Base-by-base conservation (phyloP, 2,888 invertebrate species). In the Drosophila neutralis region DNA sequence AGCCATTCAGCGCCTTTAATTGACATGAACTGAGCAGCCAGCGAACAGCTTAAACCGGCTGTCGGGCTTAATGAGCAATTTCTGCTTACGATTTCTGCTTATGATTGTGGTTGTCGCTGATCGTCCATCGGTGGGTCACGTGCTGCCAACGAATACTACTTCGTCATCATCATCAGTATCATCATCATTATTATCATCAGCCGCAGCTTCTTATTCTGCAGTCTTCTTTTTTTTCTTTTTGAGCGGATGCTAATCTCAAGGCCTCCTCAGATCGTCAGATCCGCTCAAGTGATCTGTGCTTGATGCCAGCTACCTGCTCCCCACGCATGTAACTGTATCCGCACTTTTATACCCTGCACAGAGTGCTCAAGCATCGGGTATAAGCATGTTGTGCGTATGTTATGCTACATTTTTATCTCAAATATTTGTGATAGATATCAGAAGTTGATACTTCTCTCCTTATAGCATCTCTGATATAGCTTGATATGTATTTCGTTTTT, bases 41-140 rank as follows among this genome's bases (percentile, higher is more conserved):
- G 52, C 36, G 51, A 68, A 54, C 31, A 29, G 36, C 49, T 53
- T 6, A 64, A 89, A 83, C 87, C 85, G 82, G 88, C 72, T 82
- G 52, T 45, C 59, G 45, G 35, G 66, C 49, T 89, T 78, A 69
- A 83, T 89, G 63, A 87, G 75, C 73, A 62, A 66, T 65, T 24
- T 63, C 31, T n/a, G 54, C 27, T 27, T 54, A 48, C 33, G 45
- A 48, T 57, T 57, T 56, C 21, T 57, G 35, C n/a, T 45, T 53
- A 24, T 36, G 18, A 29, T 67, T 54, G 56, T 31, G 18, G 38
- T 42, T 35, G n/a, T 31, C 15, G 5, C n/a, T 51, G 15, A 0
- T 24, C 24, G 35, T 24, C 35, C 35, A 24, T 29, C 5, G 54
- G 56, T 57, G 69, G 73, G 75, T 85, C 85, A 85, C 85, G 85